These are phyloP conservation scores for Lacerta bilineata DNA, from an alignment of 2,797 vertebrate species.

Conservation along the genomic window DNA sequence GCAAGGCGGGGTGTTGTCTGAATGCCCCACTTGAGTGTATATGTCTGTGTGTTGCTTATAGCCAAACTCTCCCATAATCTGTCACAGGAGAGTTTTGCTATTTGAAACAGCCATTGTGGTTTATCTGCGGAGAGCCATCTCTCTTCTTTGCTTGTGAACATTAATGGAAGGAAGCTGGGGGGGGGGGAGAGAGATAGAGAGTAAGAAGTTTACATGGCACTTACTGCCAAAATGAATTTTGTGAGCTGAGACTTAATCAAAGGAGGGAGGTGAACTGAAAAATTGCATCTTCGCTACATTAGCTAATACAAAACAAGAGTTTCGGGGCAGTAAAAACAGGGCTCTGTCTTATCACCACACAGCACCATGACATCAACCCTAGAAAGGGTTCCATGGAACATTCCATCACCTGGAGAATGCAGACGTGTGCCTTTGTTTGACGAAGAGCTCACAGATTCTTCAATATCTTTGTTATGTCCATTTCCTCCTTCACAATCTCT, in stretches of 20 bases:
- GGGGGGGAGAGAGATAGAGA: background rate
- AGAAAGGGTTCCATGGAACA: background rate
- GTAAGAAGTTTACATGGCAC: background rate
- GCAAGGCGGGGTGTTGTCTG: no score
- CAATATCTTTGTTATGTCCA: background rate
- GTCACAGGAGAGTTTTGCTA: background rate
- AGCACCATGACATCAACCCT: background rate
- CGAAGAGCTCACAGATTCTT: background rate
- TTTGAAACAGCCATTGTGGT: background rate
- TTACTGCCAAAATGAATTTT: background rate
- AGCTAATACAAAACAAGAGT: background rate
- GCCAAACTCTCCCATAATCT: background rate
- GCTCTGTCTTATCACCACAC: background rate
- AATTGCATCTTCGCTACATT: background rate
- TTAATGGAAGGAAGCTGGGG: background rate
- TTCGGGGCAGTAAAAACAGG: background rate
- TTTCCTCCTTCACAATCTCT: background rate
- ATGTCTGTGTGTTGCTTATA: background rate
- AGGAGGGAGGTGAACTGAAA: background rate
- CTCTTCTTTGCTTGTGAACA: background rate
- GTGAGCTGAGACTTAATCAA: background rate
- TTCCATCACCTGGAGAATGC: background rate
- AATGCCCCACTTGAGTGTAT: background rate
- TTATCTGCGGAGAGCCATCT: background rate
- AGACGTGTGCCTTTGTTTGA: background rate